Conservation (phyloP, 1,140 invertebrate genomes). For the Ceratina australensis region DNA sequence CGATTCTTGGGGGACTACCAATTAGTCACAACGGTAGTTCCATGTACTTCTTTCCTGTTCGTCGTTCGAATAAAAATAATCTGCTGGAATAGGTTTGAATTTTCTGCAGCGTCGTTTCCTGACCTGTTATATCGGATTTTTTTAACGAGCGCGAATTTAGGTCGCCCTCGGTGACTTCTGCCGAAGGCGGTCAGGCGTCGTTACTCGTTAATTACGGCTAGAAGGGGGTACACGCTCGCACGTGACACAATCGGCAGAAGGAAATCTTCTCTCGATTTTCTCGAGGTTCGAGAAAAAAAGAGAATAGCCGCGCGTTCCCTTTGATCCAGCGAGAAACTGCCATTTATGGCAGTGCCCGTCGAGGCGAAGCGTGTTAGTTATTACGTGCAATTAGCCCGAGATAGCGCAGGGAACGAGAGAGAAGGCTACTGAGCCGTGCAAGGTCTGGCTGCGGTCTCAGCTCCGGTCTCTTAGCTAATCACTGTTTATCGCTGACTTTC, state of each 20-base stretch:
- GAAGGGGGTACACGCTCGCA: neutral
- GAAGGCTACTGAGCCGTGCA: slow-evolving; percentile 69
- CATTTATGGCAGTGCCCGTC: slow-evolving; percentile 67
- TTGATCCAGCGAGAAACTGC: slow-evolving; percentile 45
- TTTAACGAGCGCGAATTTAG: slow-evolving; percentile 20
- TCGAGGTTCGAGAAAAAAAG: neutral
- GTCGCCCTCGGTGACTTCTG: slow-evolving; percentile 25
- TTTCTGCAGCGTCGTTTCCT: too few relatives aligned
- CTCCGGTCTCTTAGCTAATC: slow-evolving; percentile 64
- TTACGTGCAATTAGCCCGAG: slow-evolving; percentile 69
- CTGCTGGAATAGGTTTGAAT: too few relatives aligned
- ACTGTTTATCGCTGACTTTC: slow-evolving; percentile 60
- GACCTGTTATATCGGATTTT: too few relatives aligned
- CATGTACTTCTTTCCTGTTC: too few relatives aligned
- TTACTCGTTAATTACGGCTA: slow-evolving; percentile 38
- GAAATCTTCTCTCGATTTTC: slow-evolving; percentile 10
- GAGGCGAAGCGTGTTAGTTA: slow-evolving; percentile 62
- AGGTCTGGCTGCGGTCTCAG: slow-evolving; percentile 70
- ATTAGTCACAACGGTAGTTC: too few relatives aligned
- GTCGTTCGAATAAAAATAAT: too few relatives aligned
- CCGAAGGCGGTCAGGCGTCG: slow-evolving; percentile 28
- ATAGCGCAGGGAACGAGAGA: slow-evolving; percentile 58
- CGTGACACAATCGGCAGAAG: slow-evolving; percentile 17
- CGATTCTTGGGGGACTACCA: neutral
- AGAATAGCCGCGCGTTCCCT: neutral